These are phyloP conservation scores for Crotalus helleri DNA, from an alignment of 2,113 vertebrate species.

Conservation along the genomic window DNA sequence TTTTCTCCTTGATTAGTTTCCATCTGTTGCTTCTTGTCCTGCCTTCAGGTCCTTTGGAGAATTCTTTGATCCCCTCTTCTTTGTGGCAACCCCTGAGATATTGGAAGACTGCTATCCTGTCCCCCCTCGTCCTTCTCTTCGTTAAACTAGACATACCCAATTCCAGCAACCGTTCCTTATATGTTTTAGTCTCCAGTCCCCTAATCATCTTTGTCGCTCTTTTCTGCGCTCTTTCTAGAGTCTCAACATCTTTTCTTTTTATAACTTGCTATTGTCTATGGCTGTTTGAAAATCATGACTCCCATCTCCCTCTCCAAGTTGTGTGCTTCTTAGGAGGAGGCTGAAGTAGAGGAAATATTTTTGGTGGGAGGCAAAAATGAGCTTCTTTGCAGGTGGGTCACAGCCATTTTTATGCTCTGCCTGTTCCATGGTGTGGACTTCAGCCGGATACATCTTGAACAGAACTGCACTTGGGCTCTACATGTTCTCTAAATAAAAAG, in stretches of 20 bases:
- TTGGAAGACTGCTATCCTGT: too few species aligned
- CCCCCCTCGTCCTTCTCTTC: too few species aligned
- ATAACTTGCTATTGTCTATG: conserved; percentile 8
- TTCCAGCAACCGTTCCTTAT: too few species aligned
- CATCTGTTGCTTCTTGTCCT: too few species aligned
- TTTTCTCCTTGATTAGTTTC: too few species aligned
- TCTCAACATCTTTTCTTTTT: not conserved
- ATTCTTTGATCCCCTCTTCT: too few species aligned
- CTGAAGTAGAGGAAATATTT: not conserved
- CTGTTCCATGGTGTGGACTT: not conserved
- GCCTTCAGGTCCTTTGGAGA: too few species aligned
- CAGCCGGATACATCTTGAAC: not conserved
- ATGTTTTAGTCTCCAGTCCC: too few species aligned
- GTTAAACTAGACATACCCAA: too few species aligned
- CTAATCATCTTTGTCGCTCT: too few species aligned
- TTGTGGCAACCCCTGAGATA: too few species aligned
- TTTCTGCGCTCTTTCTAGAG: too few species aligned
- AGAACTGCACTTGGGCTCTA: not conserved
- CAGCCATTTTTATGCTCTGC: not conserved
- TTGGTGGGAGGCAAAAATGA: not conserved
- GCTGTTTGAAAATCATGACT: conserved; percentile 39
- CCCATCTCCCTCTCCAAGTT: not conserved
- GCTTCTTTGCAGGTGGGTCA: not conserved
- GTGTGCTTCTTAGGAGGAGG: not conserved
- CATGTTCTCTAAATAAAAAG: not conserved